Evolutionary conservation across 2,888 invertebrate species (phyloP), one percentile per base, ranked within the genome.

Genomic region (Drosophila macrospina): DNA sequence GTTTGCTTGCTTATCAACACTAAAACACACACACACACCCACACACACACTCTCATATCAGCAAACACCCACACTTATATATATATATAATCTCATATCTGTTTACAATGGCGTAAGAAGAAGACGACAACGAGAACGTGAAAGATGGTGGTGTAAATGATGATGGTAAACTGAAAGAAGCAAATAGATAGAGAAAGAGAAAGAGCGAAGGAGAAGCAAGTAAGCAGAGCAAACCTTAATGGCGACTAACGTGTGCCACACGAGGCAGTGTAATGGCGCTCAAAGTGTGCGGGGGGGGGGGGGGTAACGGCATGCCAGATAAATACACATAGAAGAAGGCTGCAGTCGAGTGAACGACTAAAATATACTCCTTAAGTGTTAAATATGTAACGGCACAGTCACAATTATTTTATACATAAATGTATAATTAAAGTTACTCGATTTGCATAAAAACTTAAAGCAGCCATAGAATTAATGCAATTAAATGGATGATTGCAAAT

Each of bases 1-100:
- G 60, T 60, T 74, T 59, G 78, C 78, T 74, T 69, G 64, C 78
- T 74, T 71, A 87, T 76, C 74, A 83, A 65, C 70, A 67, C 61
- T 65, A 69, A 75, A 65, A 66, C 78, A 72, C 68, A 69, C 66
- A 37, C 32, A 52, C 48, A 13, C 16, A 32, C 47, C 54, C 50
- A 56, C 64, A 8, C 20, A 8, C 20, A 11, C 13, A 26, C 24
- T 4, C 20, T 10, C 11, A 11, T 10, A 26, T 16, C 34, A 44
- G 20, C 44, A 51, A 48, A 65, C 66, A 30, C 30, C 8, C 36
- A 41, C 42, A 42, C 16, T 42, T 41, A 34, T 50, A 24, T 32
- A 50, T 28, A 10, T 15, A 55, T 28, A 66, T 50, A 63, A 47
- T 54, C 71, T 63, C 67, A 63, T 82, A 86, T 86, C 81, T 84